Base-by-base conservation (phyloP, 2,888 invertebrate species). In the Noctua janthina region DNA sequence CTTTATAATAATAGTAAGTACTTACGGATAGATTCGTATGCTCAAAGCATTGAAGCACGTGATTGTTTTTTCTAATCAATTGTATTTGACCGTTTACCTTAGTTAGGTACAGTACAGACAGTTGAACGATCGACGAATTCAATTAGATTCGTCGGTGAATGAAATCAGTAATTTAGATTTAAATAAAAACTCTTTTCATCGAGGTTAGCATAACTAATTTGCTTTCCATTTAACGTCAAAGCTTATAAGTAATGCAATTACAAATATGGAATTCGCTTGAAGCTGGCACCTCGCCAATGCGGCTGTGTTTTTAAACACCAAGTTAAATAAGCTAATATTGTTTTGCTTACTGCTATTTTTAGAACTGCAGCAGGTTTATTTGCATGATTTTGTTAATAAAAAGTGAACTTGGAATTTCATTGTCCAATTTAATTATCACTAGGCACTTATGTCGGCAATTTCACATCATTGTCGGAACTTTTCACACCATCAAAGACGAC, bases 211-310 rank as follows among this genome's bases (percentile, higher is more conserved):
- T 72, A 72, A 69, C 39, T 62, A 71, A 82, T 89, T 81, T 81
- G 71, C 81, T 85, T 85, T 81, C 71, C 70, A 76, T 75, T 88
- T 62, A 71, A 49, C 76, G 49, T 78, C 46, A 72, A 76, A 82
- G 75, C 64, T 85, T 74, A 68, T 79, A 82, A 83, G 49, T 64
- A 83, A 81, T 83, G 78, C 79, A 88, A 82, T 86, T 90, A 88
- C 78, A 88, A 90, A 81, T 88, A 88, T 81, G 78, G 87, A 81
- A 86, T 76, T 73, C 72, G 62, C 70, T 89, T 74, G 54, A 79
- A 78, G 54, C 66, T 90, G 90, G 87, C 89, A 64, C 23, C 23
- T 56, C n/a, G 89, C 90, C 90, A 86, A 43, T 69, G 69, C 29
- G 69, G 67, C 72, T 82, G 59, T 23, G 64, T 78, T 75, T 74